Base-by-base conservation (phyloP, 2,888 invertebrate genomes). In the Chaetoderma sp. region DNA sequence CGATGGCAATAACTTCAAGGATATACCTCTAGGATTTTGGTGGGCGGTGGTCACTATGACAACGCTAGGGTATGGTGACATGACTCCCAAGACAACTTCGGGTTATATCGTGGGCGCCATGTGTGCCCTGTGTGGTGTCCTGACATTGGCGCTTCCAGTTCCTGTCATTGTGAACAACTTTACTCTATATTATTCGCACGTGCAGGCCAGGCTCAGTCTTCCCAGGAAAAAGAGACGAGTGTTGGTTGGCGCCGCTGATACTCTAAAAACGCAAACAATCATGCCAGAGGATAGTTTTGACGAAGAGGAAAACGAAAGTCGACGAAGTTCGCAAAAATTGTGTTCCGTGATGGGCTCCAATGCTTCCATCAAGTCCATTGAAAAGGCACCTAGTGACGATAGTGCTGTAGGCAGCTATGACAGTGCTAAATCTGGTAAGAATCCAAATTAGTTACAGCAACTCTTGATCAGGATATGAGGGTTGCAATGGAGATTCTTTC, bases 11-110 rank as follows among this genome's bases (percentile, higher is more conserved):
- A 72, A 74, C 50, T 87, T 87, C 68, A 77, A 78, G 28, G 83
- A 85, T 70, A 87, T 87, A 69, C 87, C 87, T 3, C 76, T 79
- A n/a, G 86, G 86, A n/a, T 82, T 86, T 64, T 88, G 87, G 87
- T 88, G 86, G 86, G 87, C 87, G 1, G 83, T 87, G 21, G 84
- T 85, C 44, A 85, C 85, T 55, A 84, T 85, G 82, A 85, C 84
- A 50, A 85, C 85, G 4, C 72, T 85, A 10, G 85, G 85, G 4
- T 85, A 85, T 65, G 85, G 85, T 25, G 84, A 85, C 66, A 76
- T 81, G 54, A 78, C 73, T 57, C 85, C 85, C 3, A 59, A 78
- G 32, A 83, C 85, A 33, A 77, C 74, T 5, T 64, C 78, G 4
- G 85, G 85, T 8, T 83, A 82, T 67, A 70, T 85, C 10, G 77